Percentiles rank a stretch among this genome's conserved stretches.
Conservation (phyloP, 1,140 invertebrate genomes). For the Plodia interpunctella region DNA sequence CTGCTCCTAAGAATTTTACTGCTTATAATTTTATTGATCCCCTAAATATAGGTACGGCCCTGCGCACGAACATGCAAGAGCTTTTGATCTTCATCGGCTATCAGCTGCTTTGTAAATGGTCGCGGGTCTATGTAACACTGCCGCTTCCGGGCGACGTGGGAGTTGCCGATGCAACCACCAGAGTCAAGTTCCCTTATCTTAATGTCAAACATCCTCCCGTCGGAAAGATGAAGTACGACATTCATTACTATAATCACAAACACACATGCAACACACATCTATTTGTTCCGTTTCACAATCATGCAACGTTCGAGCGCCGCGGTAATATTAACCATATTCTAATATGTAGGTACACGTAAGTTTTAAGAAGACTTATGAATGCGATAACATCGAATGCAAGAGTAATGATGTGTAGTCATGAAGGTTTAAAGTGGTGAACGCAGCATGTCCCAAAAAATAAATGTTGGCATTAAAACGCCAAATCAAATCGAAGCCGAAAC, state of each 20-base stretch:
- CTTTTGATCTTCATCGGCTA: conserved; percentile 22
- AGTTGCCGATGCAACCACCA: conserved; percentile 51
- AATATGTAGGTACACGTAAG: conserved; percentile 55
- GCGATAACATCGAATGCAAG: conserved; percentile 56
- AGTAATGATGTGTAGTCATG: conserved; percentile 53
- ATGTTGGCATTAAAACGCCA: conserved; percentile 30
- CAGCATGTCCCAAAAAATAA: conserved; percentile 44
- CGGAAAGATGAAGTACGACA: conserved; percentile 73
- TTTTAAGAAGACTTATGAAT: conserved; percentile 45
- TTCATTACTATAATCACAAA: conserved; percentile 59
- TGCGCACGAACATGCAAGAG: conserved; percentile 38
- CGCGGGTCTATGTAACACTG: conserved; percentile 66
- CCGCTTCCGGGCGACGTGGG: conserved; percentile 52
- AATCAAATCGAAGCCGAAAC: conserved; percentile 49
- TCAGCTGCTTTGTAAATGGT: conserved; percentile 24
- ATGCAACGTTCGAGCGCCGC: conserved; percentile 54
- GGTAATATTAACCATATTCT: conserved; percentile 25
- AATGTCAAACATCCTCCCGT: conserved; percentile 66
- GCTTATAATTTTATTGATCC: not conserved
- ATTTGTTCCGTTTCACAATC: conserved; percentile 64
- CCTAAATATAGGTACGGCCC: conserved; percentile 14
- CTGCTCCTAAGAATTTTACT: no score
- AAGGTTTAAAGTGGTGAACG: conserved; percentile 47
- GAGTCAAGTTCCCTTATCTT: conserved; percentile 71
- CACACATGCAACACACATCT: conserved; percentile 76